phyloP scores from a whole-genome alignment of 2,113 vertebrate genomes.

The Oenanthe oenanthe region DNA sequence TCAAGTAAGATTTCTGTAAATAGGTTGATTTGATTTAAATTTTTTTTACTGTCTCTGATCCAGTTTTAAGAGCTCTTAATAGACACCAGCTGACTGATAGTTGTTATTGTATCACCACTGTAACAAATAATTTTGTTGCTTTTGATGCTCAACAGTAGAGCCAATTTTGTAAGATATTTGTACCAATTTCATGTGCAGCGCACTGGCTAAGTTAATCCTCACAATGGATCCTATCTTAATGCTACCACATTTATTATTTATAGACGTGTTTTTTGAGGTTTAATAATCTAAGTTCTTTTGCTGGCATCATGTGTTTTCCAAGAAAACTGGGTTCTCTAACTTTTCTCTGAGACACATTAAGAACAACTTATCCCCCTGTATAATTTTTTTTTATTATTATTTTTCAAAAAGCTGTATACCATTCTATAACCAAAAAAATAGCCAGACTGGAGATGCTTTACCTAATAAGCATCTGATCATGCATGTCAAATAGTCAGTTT shows the following conservation, averaged over 20 bases:
- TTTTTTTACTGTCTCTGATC: neutral
- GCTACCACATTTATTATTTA: neutral
- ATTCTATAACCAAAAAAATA: neutral
- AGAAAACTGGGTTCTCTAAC: neutral
- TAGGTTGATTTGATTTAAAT: neutral
- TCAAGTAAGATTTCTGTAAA: neutral
- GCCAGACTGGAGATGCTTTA: neutral
- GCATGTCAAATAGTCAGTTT: neutral
- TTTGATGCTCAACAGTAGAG: neutral
- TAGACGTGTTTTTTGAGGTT: rapidly evolving
- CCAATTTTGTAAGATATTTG: neutral
- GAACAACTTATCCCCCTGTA: neutral
- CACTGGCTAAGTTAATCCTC: neutral
- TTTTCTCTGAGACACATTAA: neutral
- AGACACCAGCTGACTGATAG: neutral
- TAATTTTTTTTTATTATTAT: neutral
- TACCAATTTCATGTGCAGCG: neutral
- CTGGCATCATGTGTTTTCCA: neutral
- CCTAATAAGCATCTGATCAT: neutral
- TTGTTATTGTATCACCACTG: neutral
- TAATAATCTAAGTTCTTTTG: neutral
- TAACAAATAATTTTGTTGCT: neutral
- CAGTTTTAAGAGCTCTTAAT: neutral
- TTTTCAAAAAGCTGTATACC: neutral
- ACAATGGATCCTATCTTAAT: neutral